A percentile compares a stretch with the other conserved stretches of the same genome.
phyloP scores from a whole-genome alignment of 2,113 vertebrate genomes.

The Hypomesus transpacificus region DNA sequence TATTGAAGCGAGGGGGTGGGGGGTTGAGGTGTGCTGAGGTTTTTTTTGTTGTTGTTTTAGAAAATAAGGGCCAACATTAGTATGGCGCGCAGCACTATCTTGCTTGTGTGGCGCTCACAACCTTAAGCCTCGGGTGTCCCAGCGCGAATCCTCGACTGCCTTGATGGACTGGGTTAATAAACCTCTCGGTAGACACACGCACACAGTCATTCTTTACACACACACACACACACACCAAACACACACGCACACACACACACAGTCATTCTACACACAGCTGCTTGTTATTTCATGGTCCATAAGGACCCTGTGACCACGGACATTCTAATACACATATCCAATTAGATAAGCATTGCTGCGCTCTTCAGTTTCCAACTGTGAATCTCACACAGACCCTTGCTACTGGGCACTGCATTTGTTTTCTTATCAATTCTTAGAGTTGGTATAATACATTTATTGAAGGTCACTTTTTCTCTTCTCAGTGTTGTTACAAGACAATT shows the following conservation, averaged over 20 bases:
- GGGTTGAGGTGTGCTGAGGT: conserved; percentile 20
- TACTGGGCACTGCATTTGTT: background rate
- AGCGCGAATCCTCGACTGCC: conserved; percentile 68
- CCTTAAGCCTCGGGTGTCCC: conserved; percentile 72
- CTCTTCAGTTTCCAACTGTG: conserved; percentile 51
- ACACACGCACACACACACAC: conserved; percentile 30
- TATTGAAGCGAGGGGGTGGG: conserved; percentile 29
- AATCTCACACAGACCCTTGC: conserved; percentile 40
- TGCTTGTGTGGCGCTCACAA: conserved; percentile 68
- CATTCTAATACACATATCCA: conserved; percentile 73
- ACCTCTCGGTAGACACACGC: conserved; percentile 56
- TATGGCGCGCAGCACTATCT: conserved; percentile 65
- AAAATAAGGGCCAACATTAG: conserved; percentile 71
- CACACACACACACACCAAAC: background rate
- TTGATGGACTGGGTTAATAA: conserved; percentile 76
- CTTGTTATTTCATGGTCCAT: conserved; percentile 76
- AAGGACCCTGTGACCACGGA: conserved; percentile 68
- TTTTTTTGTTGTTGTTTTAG: conserved; percentile 48
- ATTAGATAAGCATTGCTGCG: conserved; percentile 68
- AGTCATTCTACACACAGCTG: conserved; percentile 63
- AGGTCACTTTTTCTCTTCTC: background rate
- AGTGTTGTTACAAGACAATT: too few relatives aligned
- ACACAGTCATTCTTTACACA: conserved; percentile 20
- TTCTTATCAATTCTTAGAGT: conserved; percentile 10
- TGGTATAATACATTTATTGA: background rate